phyloP scores from a whole-genome alignment of 2,113 vertebrate genomes.

The Scomber japonicus region DNA sequence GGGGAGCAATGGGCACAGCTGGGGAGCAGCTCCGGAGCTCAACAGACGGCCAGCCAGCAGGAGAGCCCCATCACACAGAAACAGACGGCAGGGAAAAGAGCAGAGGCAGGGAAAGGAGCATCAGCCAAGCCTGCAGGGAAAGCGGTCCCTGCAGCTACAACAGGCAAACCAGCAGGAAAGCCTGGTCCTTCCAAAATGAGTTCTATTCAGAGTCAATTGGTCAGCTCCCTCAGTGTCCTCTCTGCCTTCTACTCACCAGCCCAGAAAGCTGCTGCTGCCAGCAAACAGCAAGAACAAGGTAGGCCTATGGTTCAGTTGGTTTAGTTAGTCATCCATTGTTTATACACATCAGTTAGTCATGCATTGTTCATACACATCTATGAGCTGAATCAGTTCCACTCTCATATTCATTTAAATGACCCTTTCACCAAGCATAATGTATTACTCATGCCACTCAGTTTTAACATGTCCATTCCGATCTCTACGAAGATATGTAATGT shows the following conservation, averaged over 20 bases:
- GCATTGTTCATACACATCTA: background rate
- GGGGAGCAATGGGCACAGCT: slow-evolving; percentile 97
- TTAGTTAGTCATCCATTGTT: background rate
- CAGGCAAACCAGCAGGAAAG: slow-evolving; percentile 75
- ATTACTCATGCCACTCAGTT: slow-evolving; percentile 30
- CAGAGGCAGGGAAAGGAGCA: slow-evolving; percentile 68
- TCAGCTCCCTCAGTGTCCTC: slow-evolving; percentile 95
- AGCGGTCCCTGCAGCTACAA: slow-evolving; percentile 51
- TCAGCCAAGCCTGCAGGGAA: slow-evolving; percentile 72
- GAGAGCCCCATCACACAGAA: slow-evolving; percentile 70
- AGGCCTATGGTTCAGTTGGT: slow-evolving; percentile 43
- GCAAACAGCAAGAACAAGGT: slow-evolving; percentile 87
- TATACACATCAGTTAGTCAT: background rate
- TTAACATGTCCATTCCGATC: slow-evolving; percentile 25
- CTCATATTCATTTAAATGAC: slow-evolving; percentile 12
- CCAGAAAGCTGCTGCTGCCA: slow-evolving; percentile 83
- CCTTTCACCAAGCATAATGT: slow-evolving; percentile 17
- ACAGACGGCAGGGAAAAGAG: slow-evolving; percentile 66
- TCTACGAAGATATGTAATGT: background rate
- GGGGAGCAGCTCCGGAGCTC: slow-evolving; percentile 89
- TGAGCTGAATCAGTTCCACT: slow-evolving; percentile 5
- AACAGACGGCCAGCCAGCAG: slow-evolving; percentile 87
- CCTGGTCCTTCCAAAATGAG: slow-evolving; percentile 92
- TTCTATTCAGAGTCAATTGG: slow-evolving; percentile 96
- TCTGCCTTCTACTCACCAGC: slow-evolving; percentile 92